Conservation (phyloP, 2,113 vertebrate species). For the Gymnogyps californianus region DNA sequence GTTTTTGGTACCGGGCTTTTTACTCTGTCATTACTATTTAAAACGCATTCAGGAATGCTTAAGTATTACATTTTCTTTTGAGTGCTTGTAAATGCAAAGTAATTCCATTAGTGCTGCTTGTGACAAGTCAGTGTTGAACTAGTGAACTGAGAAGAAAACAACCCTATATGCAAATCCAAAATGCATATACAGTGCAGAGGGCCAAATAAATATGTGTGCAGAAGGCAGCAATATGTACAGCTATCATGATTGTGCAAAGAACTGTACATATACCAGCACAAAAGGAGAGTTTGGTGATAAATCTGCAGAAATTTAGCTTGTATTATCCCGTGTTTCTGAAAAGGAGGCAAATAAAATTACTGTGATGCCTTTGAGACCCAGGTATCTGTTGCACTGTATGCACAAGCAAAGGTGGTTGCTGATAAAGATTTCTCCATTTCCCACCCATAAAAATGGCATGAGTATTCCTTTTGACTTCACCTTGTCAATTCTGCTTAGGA, state of each 20-base stretch:
- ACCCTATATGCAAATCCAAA: not conserved
- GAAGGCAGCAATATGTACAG: not conserved
- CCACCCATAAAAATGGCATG: not conserved
- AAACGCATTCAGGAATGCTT: not conserved
- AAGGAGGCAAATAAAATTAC: not conserved
- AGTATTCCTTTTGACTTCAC: not conserved
- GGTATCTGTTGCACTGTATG: not conserved
- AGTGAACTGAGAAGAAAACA: not conserved
- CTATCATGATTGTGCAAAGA: not conserved
- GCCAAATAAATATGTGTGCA: not conserved
- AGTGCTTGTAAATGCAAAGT: not conserved
- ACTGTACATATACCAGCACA: not conserved
- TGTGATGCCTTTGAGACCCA: not conserved
- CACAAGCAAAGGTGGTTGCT: not conserved
- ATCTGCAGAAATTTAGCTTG: not conserved
- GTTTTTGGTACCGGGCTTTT: not conserved
- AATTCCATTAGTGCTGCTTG: not conserved
- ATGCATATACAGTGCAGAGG: not conserved
- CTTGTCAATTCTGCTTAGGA: not conserved
- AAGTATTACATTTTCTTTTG: not conserved
- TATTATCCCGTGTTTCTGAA: not conserved
- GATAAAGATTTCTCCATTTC: not conserved
- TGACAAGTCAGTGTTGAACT: not conserved
- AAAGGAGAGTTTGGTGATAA: not conserved
- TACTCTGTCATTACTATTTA: not conserved